Evolutionary conservation across 2,797 vertebrate species (phyloP), one percentile per base, ranked within the genome.

Genomic region (Platyrinchus mystaceus): DNA sequence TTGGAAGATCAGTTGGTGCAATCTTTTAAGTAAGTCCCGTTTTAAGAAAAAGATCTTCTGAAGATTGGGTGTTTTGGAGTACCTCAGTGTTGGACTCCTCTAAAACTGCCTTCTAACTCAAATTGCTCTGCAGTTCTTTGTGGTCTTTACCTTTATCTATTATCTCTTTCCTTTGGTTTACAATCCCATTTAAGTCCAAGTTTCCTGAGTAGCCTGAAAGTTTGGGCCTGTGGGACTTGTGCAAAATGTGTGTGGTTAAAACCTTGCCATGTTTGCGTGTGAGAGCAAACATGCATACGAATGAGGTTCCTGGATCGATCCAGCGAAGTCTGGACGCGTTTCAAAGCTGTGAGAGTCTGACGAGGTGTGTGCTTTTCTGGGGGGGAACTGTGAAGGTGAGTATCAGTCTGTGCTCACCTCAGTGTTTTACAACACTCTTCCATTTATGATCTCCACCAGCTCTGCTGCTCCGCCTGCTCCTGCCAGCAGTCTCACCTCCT

Each of bases 391-490:
- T 52, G 95, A 88, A 81, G 92, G 94, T 91, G 95, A 90, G 87
- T 46, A 47, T 73, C 74, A 86, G 74, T 43, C 95, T 94, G 87
- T 21, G 91, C 94, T 94, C 94, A 91, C 93, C 96, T 94, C 95
- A 14, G 5, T 96, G 94, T 96, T 97, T 94, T 95, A 90, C 90
- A 94, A 94, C 94, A 94, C 79, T 36, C 67, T 80, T 82, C 89
- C 85, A 56, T 74, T 91, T 94, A 84, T 23, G 63, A 70, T 86
- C 90, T 84, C 89, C 37, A 59, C 62, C 84, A 91, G 84, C 87
- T 89, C 94, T 95, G 89, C 91, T 93, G 78, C 84, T 95, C 71
- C 55, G 76, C 84, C 94, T 95, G 81, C 93, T 84, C 43, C 78
- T 96, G 94, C 89, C 94, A 87, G 83, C 70, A 50, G 26, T 91